Percentiles rank a stretch among this genome's conserved stretches.
Evolutionary conservation across 2,113 vertebrate species (phyloP).

Genomic region (Illadopsis cleaveri): DNA sequence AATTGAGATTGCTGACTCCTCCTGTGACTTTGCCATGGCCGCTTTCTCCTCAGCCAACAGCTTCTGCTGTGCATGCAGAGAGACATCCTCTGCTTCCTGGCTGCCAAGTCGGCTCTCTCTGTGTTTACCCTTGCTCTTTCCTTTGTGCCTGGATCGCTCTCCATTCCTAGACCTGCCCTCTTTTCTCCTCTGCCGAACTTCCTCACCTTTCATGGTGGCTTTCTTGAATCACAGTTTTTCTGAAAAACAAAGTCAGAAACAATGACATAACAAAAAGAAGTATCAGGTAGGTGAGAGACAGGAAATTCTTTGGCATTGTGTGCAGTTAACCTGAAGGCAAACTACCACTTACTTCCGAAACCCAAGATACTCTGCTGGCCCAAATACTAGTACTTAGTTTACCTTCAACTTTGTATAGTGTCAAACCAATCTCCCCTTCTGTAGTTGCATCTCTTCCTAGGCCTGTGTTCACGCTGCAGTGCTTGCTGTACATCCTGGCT

Average conservation of each 20-base stretch:
- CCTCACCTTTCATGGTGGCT: constrained; percentile 82
- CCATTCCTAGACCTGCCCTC: constrained; percentile 78
- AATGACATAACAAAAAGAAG: not conserved
- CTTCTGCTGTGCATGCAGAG: constrained; percentile 41
- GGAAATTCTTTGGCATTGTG: not conserved
- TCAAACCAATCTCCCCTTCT: not conserved
- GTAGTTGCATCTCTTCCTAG: not conserved
- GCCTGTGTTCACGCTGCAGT: accelerated
- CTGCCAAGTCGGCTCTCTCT: constrained; percentile 49
- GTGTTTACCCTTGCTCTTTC: constrained; percentile 72
- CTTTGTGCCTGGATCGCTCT: constrained; percentile 63
- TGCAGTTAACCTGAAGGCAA: not conserved
- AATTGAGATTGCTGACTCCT: constrained; percentile 77
- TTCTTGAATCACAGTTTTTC: not conserved
- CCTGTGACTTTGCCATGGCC: constrained; percentile 67
- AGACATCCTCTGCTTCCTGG: constrained; percentile 67
- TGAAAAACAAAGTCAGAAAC: constrained; percentile 9
- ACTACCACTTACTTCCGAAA: not conserved
- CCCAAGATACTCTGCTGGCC: not conserved
- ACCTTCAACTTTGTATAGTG: not conserved
- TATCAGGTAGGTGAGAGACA: not conserved
- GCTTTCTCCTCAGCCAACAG: constrained; percentile 69
- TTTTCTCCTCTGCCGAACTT: constrained; percentile 80
- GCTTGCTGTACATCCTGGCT: not conserved
- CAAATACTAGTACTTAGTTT: not conserved